phyloP scores from a whole-genome alignment of 2,113 vertebrate genomes.

The Scartelaos histophorus region DNA sequence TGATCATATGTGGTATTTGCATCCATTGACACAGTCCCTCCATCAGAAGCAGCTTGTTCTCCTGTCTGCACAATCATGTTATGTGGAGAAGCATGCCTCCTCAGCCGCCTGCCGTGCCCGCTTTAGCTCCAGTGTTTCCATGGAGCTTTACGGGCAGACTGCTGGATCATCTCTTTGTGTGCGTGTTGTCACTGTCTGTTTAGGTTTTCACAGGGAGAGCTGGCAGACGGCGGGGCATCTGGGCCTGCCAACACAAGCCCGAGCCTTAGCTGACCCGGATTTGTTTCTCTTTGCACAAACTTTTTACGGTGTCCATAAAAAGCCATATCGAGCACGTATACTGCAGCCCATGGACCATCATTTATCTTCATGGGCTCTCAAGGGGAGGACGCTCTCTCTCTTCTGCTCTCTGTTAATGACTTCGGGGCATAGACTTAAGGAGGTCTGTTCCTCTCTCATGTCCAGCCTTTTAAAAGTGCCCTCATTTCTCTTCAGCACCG shows the following conservation, averaged over 20 bases:
- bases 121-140: slow-evolving; percentile 59
- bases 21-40: slow-evolving; percentile 36
- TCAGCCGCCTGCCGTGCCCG: slow-evolving; percentile 44
- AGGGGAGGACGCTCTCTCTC: slow-evolving; percentile 31
- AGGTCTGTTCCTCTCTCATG: slow-evolving; percentile 48
- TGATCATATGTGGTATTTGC: slow-evolving; percentile 17
- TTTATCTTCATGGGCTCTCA: slow-evolving; percentile 44
- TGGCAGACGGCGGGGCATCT: slow-evolving; percentile 47
- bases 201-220: slow-evolving; percentile 58
- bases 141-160: slow-evolving; percentile 45
- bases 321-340: slow-evolving; percentile 39
- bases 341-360: slow-evolving; percentile 43
- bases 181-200: slow-evolving; percentile 60
- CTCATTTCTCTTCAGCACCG: slow-evolving; percentile 44
- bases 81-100: slow-evolving; percentile 39
- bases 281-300: slow-evolving; percentile 57
- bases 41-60: slow-evolving; percentile 23
- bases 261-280: slow-evolving; percentile 58
- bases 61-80: slow-evolving; percentile 43
- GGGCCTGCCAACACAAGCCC: slow-evolving; percentile 55
- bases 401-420: slow-evolving; percentile 52
- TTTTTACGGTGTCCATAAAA: slow-evolving; percentile 57
- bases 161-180: slow-evolving; percentile 45
- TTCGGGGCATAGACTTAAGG: slow-evolving; percentile 49
- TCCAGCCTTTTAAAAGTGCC: slow-evolving; percentile 56